Evolutionary conservation across 1,140 invertebrate genomes (phyloP).

Genomic region (Holcopasites calliopsidis): DNA sequence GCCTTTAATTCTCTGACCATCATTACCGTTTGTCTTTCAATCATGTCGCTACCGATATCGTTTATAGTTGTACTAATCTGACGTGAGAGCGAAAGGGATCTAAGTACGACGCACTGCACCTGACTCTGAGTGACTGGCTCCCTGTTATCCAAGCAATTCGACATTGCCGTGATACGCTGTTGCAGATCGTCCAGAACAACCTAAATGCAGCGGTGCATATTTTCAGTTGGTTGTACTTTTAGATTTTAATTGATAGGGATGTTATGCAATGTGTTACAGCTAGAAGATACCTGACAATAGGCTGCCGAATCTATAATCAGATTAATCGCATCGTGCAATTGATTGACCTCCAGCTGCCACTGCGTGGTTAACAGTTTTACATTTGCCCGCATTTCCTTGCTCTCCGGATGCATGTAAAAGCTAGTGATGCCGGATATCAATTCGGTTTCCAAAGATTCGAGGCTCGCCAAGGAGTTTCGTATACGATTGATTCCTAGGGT

Average conservation of each 20-base stretch:
- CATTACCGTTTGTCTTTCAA: conserved; percentile 73
- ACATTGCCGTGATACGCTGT: conserved; percentile 66
- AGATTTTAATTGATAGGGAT: too few species aligned
- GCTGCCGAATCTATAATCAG: conserved; percentile 84
- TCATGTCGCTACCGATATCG: conserved; percentile 74
- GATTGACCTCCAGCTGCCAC: conserved; percentile 82
- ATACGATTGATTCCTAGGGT: conserved; percentile 82
- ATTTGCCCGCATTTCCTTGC: conserved; percentile 72
- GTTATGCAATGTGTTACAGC: too few species aligned
- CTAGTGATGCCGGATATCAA: conserved; percentile 81
- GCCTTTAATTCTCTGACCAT: conserved; percentile 76
- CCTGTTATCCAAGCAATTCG: conserved; percentile 70
- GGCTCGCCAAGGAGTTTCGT: conserved; percentile 82
- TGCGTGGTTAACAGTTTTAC: conserved; percentile 79
- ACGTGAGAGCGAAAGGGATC: conserved; percentile 69
- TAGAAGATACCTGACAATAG: conserved; percentile 82
- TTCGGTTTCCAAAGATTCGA: conserved; percentile 84
- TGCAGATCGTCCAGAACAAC: conserved; percentile 75
- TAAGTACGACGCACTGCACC: conserved; percentile 70
- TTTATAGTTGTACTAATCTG: conserved; percentile 72
- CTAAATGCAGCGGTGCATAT: conserved; percentile 55
- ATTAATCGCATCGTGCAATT: conserved; percentile 81
- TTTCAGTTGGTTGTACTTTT: too few species aligned
- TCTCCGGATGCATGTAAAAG: conserved; percentile 75
- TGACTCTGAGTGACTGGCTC: conserved; percentile 68